These are phyloP conservation scores for Chironomus tepperi DNA, from an alignment of 1,140 invertebrate genomes.

Conservation along the genomic window DNA sequence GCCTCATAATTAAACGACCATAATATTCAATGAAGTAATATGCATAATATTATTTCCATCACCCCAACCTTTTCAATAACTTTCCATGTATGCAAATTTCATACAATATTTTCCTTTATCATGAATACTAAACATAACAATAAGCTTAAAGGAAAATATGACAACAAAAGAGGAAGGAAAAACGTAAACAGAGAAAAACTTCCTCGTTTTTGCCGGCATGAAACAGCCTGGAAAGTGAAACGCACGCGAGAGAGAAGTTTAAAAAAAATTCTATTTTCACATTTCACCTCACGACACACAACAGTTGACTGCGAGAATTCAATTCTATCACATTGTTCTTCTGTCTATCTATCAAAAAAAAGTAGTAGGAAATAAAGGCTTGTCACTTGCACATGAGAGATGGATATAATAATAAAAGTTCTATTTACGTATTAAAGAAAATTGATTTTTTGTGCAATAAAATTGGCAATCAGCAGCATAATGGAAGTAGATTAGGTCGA, in stretches of 20 bases:
- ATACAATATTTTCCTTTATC: too few species aligned
- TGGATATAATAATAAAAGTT: too few species aligned
- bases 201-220: background rate
- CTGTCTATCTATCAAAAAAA: background rate
- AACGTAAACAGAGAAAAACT: background rate
- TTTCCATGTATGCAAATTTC: too few species aligned
- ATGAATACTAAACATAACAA: background rate
- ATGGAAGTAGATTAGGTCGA: background rate
- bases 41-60: too few species aligned
- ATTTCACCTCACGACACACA: conserved; percentile 5
- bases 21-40: too few species aligned
- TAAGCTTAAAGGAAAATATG: background rate
- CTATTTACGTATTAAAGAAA: background rate
- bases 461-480: too few species aligned
- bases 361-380: background rate
- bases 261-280: background rate
- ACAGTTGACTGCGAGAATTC: conserved; percentile 1
- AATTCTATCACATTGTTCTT: background rate
- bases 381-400: background rate
- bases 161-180: background rate
- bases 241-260: background rate
- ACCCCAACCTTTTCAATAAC: too few species aligned
- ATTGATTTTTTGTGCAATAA: background rate
- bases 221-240: background rate
- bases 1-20: too few species aligned